These are phyloP conservation scores for Xestia c-nigrum DNA, from an alignment of 2,888 invertebrate species.

Conservation along the genomic window DNA sequence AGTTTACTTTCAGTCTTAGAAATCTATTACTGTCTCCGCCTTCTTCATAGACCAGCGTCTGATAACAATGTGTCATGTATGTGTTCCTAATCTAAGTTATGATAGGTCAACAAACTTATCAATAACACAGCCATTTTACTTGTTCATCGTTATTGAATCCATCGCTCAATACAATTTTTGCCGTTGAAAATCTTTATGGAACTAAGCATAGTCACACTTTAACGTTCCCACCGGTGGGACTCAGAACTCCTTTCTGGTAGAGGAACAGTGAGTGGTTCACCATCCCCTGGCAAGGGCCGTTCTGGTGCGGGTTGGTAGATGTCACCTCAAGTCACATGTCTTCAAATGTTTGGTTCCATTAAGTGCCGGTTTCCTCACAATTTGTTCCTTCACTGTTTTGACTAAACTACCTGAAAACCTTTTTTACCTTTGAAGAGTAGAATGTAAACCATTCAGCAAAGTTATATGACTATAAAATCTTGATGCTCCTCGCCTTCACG, in stretches of 20 bases:
- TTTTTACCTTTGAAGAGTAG: not conserved
- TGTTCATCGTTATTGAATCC: not conserved
- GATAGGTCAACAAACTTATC: slow-evolving; percentile 3
- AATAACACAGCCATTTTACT: slow-evolving; percentile 12
- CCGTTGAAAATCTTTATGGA: not conserved
- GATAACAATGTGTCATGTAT: not conserved
- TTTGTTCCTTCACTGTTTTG: not conserved
- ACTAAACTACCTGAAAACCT: not conserved
- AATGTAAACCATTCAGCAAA: not conserved
- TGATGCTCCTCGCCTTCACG: not conserved
- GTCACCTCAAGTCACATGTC: not conserved
- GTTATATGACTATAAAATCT: not conserved
- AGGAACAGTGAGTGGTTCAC: not conserved
- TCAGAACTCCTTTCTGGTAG: not conserved
- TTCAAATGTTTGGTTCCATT: not conserved
- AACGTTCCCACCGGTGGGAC: not conserved
- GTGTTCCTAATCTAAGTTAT: not conserved
- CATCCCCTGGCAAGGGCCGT: not conserved
- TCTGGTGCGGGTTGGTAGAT: not conserved
- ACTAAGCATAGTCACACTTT: not conserved
- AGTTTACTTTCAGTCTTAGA: not conserved
- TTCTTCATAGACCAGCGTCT: not conserved
- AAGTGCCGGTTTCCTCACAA: not conserved
- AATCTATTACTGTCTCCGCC: not conserved
- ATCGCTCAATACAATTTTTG: not conserved